Conservation (phyloP, 2,113 vertebrate species). For the Daboia siamensis region DNA sequence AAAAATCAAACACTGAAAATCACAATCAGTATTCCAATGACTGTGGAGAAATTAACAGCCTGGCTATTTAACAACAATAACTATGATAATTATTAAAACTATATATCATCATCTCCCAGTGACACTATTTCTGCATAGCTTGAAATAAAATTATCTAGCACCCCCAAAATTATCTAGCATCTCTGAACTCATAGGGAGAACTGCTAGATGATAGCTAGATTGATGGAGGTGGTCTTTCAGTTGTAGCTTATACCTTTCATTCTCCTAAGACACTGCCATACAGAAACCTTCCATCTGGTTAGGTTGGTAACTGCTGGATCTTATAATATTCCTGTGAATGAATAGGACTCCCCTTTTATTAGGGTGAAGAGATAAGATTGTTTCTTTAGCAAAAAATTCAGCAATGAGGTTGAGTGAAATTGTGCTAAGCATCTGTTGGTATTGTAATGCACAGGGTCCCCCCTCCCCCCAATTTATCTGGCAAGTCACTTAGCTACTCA, state of each 20-base stretch:
- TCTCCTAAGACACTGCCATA: background rate
- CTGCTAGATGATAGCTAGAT: background rate
- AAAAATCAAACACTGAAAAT: background rate
- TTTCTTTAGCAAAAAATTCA: background rate
- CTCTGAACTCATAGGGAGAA: background rate
- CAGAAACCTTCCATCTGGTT: background rate
- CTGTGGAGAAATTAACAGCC: background rate
- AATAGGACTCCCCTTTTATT: background rate
- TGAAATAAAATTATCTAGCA: background rate
- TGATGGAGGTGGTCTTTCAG: background rate
- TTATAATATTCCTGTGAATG: background rate
- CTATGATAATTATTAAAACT: background rate
- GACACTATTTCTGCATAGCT: background rate
- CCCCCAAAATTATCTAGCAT: background rate
- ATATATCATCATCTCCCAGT: background rate
- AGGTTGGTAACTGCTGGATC: background rate
- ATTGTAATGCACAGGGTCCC: background rate
- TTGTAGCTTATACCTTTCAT: background rate
- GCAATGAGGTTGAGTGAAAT: background rate
- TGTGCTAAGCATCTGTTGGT: background rate
- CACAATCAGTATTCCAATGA: background rate
- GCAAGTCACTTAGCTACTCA: background rate
- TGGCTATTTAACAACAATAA: background rate
- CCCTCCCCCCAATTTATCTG: background rate
- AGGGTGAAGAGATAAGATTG: background rate